Base-by-base conservation (phyloP, 2,113 vertebrate species). In the Psittacara wagleri region DNA sequence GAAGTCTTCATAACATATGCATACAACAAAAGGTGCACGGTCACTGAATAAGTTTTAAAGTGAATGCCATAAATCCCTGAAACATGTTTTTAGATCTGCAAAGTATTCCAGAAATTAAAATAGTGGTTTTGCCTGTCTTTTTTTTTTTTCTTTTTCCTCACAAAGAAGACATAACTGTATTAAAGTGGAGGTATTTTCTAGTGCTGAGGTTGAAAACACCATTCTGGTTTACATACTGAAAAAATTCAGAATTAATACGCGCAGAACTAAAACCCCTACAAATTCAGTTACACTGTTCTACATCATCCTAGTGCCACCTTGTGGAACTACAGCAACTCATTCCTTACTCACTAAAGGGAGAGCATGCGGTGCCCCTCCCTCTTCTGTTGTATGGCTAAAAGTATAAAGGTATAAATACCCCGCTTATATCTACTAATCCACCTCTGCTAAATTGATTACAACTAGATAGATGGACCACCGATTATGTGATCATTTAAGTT, bases 231-330 rank as follows among this genome's bases (percentile, higher is more conserved):
- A 41, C 24, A 27, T 8, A 22, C 1, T 17, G 31, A 83, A 61
- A 76, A 89, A 44, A 1, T 7, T 75, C 41, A 66, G 27, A 67
- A 35, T 51, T 70, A 74, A 52, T 2, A 3, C 16, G 54, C 13
- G 72, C n/a, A 66, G 17, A 88, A 39, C 24, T 49, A 10, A 18
- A 37, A n/a, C 6, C 22, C 43, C 4, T 1, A 13, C 16, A 33
- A 28, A 19, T 62, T 84, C n/a, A 28, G 6, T 55, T 14, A 18
- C 27, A 3, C 13, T 78, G 29, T 96, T 93, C 20, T 16, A 55
- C 61, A 95, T 90, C 82, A 52, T 80, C 54, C 79, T 88, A 93
- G 97, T 97, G 98, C 98, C 98, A 98, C 95, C 98, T 94, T 95
- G 98, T 98, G 98, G 97, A 95, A 67, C 7, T 55, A 24, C 37